These are phyloP conservation scores for Antheraea yamamai DNA, from an alignment of 2,888 invertebrate genomes.

Conservation along the genomic window DNA sequence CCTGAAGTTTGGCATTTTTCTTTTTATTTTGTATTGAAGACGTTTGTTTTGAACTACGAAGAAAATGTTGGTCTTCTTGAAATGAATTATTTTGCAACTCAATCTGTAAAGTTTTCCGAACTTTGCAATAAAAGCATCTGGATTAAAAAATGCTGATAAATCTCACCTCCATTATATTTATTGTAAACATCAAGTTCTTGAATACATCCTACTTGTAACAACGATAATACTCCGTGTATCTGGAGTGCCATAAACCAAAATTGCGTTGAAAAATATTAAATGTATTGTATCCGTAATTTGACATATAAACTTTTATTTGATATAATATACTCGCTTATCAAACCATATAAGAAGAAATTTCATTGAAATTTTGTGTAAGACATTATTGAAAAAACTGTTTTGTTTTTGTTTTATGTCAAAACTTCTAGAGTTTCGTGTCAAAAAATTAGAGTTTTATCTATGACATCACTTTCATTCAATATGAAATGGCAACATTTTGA, in stretches of 20 bases:
- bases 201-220: conserved; percentile 51
- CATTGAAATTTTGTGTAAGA: conserved; percentile 73
- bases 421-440: conserved; percentile 38
- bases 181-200: conserved; percentile 36
- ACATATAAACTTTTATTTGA: conserved; percentile 20
- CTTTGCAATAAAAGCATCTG: conserved; percentile 17
- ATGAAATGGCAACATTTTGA: too few relatives aligned
- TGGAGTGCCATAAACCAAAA: conserved; percentile 55
- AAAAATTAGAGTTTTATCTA: conserved; percentile 32
- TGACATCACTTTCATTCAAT: conserved; percentile 33
- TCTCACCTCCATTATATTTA: conserved; percentile 65
- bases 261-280: conserved; percentile 43
- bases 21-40: conserved; percentile 49
- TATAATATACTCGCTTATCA: conserved; percentile 42
- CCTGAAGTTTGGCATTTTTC: conserved; percentile 58
- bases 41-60: conserved; percentile 50
- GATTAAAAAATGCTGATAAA: not conserved
- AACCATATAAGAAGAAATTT: conserved; percentile 61
- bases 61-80: conserved; percentile 54
- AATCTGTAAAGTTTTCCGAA: conserved; percentile 45
- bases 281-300: not conserved
- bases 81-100: conserved; percentile 59
- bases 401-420: conserved; percentile 71
- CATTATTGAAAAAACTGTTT: conserved; percentile 75
- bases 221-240: conserved; percentile 43